Conservation (phyloP, 2,797 vertebrate species). For the Enteromius thamalakanensis region DNA sequence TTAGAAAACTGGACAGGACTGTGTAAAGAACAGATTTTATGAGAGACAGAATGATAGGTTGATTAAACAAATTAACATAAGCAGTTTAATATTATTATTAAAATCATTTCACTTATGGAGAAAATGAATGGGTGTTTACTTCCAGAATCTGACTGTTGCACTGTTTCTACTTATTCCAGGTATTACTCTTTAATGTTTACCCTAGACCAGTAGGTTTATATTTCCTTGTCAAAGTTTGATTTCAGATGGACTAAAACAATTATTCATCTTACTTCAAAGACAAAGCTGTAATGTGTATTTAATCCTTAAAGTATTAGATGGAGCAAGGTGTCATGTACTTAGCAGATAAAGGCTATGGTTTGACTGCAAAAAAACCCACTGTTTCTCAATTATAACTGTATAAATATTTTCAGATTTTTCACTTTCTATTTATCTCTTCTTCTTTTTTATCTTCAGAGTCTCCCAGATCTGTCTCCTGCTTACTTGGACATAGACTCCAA, state of each 20-base stretch:
- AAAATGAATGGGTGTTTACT: neutral
- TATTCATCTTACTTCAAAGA: neutral
- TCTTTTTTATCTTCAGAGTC: constrained; percentile 69
- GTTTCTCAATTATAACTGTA: constrained; percentile 16
- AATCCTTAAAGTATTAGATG: neutral
- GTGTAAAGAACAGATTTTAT: neutral
- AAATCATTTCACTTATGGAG: neutral
- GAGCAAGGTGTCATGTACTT: neutral
- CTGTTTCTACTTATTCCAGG: neutral
- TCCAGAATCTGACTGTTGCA: neutral
- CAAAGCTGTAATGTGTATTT: neutral
- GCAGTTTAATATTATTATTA: neutral
- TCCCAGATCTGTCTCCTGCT: constrained; percentile 83
- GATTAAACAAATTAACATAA: neutral
- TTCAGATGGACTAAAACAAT: neutral
- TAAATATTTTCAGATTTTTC: constrained; percentile 34
- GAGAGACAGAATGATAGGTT: neutral
- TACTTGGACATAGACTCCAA: constrained; percentile 89
- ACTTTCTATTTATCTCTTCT: constrained; percentile 26
- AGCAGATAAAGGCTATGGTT: neutral
- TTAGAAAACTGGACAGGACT: neutral
- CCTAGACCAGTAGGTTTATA: neutral
- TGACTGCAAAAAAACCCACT: neutral
- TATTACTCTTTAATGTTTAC: neutral
- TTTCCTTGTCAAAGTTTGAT: neutral